These are phyloP conservation scores for Thalassoma bifasciatum DNA, from an alignment of 2,113 vertebrate species.

Conservation along the genomic window DNA sequence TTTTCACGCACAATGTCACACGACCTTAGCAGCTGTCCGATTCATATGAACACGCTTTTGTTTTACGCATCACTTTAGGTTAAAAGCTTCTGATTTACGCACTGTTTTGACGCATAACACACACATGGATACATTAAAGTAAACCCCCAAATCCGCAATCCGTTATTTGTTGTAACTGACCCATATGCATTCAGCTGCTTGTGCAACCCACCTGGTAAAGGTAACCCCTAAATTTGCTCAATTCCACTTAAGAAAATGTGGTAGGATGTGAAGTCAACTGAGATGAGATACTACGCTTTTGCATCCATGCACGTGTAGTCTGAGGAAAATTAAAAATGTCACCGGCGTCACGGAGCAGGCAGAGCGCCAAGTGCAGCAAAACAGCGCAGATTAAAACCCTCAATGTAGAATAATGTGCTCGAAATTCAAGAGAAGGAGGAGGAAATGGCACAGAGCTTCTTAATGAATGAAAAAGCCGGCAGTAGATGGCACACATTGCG, in stretches of 20 bases:
- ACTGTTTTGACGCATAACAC: neutral
- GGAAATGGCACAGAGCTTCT: neutral
- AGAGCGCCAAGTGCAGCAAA: neutral
- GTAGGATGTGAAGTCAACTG: neutral
- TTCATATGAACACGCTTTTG: conserved; percentile 27
- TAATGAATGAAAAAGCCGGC: conserved; percentile 50
- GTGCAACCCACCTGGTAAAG: conserved; percentile 32
- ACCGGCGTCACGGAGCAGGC: conserved; percentile 18
- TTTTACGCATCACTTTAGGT: neutral
- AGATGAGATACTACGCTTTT: neutral
- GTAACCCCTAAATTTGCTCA: neutral
- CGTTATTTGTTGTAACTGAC: neutral
- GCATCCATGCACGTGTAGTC: conserved; percentile 38
- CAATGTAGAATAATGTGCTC: too few species aligned
- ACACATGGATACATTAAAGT: neutral
- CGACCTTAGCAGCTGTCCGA: conserved; percentile 70
- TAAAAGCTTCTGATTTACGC: neutral
- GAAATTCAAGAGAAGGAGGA: neutral
- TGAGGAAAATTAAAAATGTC: conserved; percentile 15
- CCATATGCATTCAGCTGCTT: conserved; percentile 31
- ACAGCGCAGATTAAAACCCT: neutral
- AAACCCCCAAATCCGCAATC: neutral
- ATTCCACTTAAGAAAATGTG: neutral
- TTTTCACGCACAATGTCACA: conserved; percentile 71
- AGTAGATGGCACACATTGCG: conserved; percentile 43